Conservation (phyloP, 2,797 vertebrate species). For the Odontamblyopus rebecca region DNA sequence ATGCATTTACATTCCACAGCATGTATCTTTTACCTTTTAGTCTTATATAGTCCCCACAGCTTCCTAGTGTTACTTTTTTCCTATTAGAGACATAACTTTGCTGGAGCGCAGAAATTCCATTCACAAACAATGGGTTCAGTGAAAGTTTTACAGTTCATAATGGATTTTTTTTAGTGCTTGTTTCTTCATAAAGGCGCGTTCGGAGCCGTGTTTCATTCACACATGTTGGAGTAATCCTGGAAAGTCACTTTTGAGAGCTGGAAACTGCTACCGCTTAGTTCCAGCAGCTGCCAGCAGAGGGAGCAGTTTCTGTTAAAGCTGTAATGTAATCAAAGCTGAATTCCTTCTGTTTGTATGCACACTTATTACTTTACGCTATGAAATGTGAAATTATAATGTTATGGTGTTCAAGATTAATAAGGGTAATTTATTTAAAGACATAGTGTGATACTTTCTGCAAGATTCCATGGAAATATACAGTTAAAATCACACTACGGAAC, state of each 20-base stretch:
- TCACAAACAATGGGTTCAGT: background rate
- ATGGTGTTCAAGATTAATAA: too few species aligned
- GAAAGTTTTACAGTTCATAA: background rate
- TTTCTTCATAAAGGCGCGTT: background rate
- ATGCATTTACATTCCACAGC: constrained; percentile 61
- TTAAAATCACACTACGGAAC: too few species aligned
- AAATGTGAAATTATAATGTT: too few species aligned
- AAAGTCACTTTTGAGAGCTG: background rate
- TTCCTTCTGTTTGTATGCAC: background rate
- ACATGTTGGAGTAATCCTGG: background rate
- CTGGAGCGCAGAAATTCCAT: background rate
- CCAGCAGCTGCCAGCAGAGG: background rate
- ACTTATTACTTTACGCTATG: background rate
- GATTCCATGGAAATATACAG: too few species aligned
- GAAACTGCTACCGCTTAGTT: background rate
- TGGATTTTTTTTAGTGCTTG: background rate
- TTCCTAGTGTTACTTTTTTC: background rate
- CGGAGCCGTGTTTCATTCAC: background rate
- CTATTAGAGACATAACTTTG: background rate
- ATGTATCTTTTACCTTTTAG: constrained; percentile 14
- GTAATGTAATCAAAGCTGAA: background rate
- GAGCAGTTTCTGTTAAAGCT: background rate
- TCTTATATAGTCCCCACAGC: background rate
- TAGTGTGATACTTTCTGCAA: too few species aligned
- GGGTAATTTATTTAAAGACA: background rate